A percentile compares a stretch with the other conserved stretches of the same genome.
phyloP scores from a whole-genome alignment of 2,797 vertebrate genomes.

The Sebastes ruberrimus region DNA sequence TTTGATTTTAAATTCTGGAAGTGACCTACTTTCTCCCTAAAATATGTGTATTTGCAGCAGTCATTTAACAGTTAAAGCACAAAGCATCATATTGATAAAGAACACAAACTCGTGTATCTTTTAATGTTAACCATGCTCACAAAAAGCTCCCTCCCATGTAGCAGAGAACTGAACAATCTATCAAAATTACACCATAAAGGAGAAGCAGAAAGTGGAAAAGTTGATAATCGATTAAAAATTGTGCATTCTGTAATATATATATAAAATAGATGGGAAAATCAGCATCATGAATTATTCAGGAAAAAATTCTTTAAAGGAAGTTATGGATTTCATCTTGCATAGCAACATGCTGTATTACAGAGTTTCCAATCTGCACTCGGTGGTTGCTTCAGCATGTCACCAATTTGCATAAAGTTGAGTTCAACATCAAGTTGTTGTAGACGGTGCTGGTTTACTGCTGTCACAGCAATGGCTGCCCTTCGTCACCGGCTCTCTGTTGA shows the following conservation, averaged over 20 bases:
- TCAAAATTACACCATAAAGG: background rate
- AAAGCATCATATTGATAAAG: too few species aligned
- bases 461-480: slow-evolving; percentile 34
- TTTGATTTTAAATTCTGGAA: too few species aligned
- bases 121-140: too few species aligned
- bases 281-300: background rate
- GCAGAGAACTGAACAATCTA: background rate
- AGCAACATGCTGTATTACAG: background rate
- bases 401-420: slow-evolving; percentile 23
- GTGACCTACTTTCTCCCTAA: too few species aligned
- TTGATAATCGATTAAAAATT: background rate
- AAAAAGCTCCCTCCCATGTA: too few species aligned
- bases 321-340: background rate
- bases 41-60: too few species aligned
- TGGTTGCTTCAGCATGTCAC: slow-evolving; percentile 4
- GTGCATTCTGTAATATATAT: background rate
- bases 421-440: background rate
- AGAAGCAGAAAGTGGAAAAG: background rate
- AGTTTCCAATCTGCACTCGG: background rate
- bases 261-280: background rate
- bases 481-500: slow-evolving; percentile 30
- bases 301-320: background rate
- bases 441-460: slow-evolving; percentile 22
- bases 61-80: too few species aligned
- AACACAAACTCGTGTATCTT: too few species aligned